These are phyloP conservation scores for Amphimedon queenslandica DNA, from an alignment of 37 sponge, comb jelly and placozoan genomes.

Conservation along the genomic window DNA sequence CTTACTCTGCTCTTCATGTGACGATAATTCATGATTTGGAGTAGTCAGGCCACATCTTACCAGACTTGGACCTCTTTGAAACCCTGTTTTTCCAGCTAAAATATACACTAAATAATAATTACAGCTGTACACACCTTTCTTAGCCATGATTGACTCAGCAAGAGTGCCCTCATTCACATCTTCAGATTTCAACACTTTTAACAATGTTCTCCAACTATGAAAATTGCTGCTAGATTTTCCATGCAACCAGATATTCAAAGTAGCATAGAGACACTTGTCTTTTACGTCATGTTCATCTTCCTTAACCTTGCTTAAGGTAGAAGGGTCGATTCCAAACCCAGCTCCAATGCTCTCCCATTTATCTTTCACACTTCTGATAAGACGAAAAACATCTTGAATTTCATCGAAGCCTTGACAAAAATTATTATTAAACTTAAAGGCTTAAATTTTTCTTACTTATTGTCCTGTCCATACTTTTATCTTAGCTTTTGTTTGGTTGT, in stretches of 20 bases:
- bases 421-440: no score
- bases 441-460: no score
- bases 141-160: conserved; percentile 5
- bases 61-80: no score
- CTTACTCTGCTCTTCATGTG: no score
- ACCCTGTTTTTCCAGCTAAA: no score
- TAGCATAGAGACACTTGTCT: neutral
- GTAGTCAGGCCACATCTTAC: no score
- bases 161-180: neutral
- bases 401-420: no score
- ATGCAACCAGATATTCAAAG: conserved; percentile 1
- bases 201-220: conserved; percentile 9
- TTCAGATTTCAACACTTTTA: neutral
- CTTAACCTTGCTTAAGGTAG: neutral
- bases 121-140: no score
- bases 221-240: neutral
- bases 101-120: no score
- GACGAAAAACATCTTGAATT: neutral
- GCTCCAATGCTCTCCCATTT: conserved; percentile 23
- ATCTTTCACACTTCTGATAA: neutral
- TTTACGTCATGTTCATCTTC: neutral
- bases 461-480: no score
- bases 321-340: neutral
- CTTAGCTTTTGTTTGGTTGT: no score
- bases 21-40: no score